Percentiles rank a stretch among this genome's conserved stretches.
Evolutionary conservation across 2,113 vertebrate species (phyloP).

Genomic region (Erinaceus europaeus): DNA sequence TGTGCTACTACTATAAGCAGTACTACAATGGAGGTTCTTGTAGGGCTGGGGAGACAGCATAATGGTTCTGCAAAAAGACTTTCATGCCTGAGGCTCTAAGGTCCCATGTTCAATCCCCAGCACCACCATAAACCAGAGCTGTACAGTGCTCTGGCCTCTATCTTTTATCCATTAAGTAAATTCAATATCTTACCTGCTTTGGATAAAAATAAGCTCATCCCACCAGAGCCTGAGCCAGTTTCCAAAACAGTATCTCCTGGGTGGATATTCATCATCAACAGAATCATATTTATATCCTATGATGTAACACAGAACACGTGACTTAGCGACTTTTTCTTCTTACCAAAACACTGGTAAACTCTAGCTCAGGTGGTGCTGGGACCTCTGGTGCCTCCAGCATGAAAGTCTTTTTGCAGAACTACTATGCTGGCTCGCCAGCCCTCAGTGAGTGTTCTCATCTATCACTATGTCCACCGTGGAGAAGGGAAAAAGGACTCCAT

Average conservation of each 20-base stretch:
- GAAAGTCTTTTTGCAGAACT: no score
- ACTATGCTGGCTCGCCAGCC: no score
- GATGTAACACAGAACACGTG: not conserved
- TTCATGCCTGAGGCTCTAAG: no score
- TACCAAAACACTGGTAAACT: no score
- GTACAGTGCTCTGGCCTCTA: not conserved
- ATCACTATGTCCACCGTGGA: not conserved
- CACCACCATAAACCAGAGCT: no score
- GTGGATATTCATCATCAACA: constrained; percentile 89
- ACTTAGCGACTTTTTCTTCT: no score
- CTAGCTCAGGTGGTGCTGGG: no score
- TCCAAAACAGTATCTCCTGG: constrained; percentile 91
- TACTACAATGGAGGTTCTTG: constrained; percentile 12
- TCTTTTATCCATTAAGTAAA: no score
- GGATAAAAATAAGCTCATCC: constrained; percentile 92
- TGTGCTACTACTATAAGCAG: not conserved
- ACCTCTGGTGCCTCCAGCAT: no score
- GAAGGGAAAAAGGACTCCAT: not conserved
- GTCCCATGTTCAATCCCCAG: no score
- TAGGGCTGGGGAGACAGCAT: no score
- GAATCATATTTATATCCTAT: constrained; percentile 84
- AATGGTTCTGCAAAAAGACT: no score
- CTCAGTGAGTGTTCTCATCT: not conserved
- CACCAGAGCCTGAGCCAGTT: constrained; percentile 91
- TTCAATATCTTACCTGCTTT: constrained; percentile 88